Evolutionary conservation across 1,140 invertebrate species (phyloP).

Genomic region (Ganaspis sp.): DNA sequence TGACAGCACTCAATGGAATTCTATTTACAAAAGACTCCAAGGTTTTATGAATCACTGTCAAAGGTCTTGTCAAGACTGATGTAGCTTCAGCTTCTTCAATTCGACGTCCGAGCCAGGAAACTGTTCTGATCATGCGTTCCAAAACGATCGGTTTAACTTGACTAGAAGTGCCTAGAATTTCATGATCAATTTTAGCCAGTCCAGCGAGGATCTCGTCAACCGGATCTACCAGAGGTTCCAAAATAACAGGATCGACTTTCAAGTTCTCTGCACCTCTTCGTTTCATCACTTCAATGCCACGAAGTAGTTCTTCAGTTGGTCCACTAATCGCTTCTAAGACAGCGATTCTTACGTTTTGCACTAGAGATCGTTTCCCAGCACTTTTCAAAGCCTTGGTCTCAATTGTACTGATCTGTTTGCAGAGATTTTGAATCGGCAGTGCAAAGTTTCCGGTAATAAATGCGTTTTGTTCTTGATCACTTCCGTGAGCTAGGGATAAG

Average conservation of each 20-base stretch:
- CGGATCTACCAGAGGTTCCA: conserved; percentile 72
- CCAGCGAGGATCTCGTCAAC: conserved; percentile 69
- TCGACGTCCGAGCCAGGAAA: conserved; percentile 47
- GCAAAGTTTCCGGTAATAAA: conserved; percentile 60
- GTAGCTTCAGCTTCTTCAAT: conserved; percentile 43
- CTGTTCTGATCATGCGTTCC: conserved; percentile 59
- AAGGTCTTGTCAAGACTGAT: conserved; percentile 33
- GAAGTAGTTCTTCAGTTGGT: conserved; percentile 69
- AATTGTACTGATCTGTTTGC: conserved; percentile 61
- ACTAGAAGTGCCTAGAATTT: conserved; percentile 58
- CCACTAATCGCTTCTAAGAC: conserved; percentile 68
- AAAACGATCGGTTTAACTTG: conserved; percentile 63
- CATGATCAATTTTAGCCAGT: conserved; percentile 65
- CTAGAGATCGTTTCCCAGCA: conserved; percentile 60
- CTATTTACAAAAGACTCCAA: conserved; percentile 56
- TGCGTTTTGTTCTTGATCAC: conserved; percentile 53
- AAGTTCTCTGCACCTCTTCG: conserved; percentile 43
- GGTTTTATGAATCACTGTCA: conserved; percentile 52
- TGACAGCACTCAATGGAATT: conserved; percentile 56
- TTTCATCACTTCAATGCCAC: conserved; percentile 67
- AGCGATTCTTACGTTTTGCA: conserved; percentile 62
- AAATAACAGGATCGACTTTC: conserved; percentile 60
- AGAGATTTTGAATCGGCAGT: conserved; percentile 64
- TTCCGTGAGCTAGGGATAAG: conserved; percentile 18
- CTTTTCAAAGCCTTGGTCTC: conserved; percentile 64